These are phyloP conservation scores for Hypselothyrea guttata DNA, from an alignment of 2,888 invertebrate species.

Conservation along the genomic window DNA sequence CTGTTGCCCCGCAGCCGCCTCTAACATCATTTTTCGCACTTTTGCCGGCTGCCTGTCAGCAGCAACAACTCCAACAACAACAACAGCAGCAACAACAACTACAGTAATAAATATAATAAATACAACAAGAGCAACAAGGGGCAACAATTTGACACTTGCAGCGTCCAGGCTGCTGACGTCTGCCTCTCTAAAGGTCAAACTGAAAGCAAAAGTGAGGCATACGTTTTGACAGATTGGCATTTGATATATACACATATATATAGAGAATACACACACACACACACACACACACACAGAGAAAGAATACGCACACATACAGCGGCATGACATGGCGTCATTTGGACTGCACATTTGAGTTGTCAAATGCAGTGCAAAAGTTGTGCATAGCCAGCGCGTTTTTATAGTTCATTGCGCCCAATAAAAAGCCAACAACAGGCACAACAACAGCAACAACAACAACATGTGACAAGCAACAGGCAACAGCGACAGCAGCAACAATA, in stretches of 20 bases:
- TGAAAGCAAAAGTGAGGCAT: constrained; percentile 70
- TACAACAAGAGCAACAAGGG: constrained; percentile 10
- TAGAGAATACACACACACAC: too few species aligned
- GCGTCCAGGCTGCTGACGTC: constrained; percentile 75
- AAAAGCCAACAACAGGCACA: constrained; percentile 21
- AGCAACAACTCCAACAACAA: constrained; percentile 52
- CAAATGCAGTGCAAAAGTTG: constrained; percentile 59
- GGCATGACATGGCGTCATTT: not conserved
- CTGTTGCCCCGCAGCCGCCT: constrained; percentile 32
- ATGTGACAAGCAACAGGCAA: not conserved
- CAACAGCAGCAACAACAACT: constrained; percentile 25
- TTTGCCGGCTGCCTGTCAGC: constrained; percentile 60
- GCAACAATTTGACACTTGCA: constrained; percentile 54
- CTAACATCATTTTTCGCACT: constrained; percentile 54
- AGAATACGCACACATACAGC: too few species aligned
- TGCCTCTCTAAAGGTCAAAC: constrained; percentile 74
- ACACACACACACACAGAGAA: too few species aligned
- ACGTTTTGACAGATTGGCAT: constrained; percentile 75
- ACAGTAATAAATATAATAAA: not conserved
- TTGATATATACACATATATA: constrained; percentile 6
- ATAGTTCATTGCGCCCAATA: constrained; percentile 64
- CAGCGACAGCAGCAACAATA: constrained; percentile 40
- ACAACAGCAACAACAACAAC: constrained; percentile 10
- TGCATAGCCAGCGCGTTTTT: constrained; percentile 43
- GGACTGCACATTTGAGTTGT: constrained; percentile 49